phyloP scores from a whole-genome alignment of 1,140 invertebrate species.

The Drosophila persimilis region DNA sequence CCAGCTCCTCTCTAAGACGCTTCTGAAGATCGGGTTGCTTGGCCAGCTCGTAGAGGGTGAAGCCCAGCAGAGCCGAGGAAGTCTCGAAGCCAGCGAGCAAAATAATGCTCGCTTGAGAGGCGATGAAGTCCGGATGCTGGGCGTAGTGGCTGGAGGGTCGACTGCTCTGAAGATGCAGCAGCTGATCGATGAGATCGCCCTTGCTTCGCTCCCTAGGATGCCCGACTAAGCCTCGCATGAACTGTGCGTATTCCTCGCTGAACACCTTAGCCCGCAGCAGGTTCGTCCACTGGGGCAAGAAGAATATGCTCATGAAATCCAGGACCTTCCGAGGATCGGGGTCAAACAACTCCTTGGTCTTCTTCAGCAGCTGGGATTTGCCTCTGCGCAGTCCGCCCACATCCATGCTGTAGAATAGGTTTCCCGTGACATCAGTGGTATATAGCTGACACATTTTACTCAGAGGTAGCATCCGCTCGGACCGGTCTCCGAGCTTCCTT shows the following conservation, averaged over 20 bases:
- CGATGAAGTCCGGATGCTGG: conserved; percentile 86
- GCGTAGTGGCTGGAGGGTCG: conserved; percentile 47
- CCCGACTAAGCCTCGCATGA: conserved; percentile 61
- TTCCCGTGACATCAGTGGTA: conserved; percentile 86
- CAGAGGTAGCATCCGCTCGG: conserved; percentile 31
- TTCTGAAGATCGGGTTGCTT: conserved; percentile 84
- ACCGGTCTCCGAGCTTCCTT: neutral
- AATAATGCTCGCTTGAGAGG: conserved; percentile 85
- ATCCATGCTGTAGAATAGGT: conserved; percentile 85
- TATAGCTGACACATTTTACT: conserved; percentile 74
- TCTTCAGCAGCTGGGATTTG: conserved; percentile 79
- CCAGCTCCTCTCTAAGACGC: conserved; percentile 85
- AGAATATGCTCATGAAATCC: conserved; percentile 80
- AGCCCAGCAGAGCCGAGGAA: conserved; percentile 85
- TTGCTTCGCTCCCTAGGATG: conserved; percentile 20
- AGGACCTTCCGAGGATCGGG: conserved; percentile 60
- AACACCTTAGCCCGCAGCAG: conserved; percentile 68
- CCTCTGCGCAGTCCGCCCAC: conserved; percentile 84
- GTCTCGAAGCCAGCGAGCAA: conserved; percentile 88
- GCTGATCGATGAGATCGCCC: conserved; percentile 83
- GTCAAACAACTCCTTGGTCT: conserved; percentile 83
- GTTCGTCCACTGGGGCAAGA: conserved; percentile 74
- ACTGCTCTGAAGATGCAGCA: conserved; percentile 81
- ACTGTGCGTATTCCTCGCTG: conserved; percentile 51
- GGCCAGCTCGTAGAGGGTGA: conserved; percentile 85